phyloP scores from a whole-genome alignment of 2,113 vertebrate species.

The Holacanthus passer region DNA sequence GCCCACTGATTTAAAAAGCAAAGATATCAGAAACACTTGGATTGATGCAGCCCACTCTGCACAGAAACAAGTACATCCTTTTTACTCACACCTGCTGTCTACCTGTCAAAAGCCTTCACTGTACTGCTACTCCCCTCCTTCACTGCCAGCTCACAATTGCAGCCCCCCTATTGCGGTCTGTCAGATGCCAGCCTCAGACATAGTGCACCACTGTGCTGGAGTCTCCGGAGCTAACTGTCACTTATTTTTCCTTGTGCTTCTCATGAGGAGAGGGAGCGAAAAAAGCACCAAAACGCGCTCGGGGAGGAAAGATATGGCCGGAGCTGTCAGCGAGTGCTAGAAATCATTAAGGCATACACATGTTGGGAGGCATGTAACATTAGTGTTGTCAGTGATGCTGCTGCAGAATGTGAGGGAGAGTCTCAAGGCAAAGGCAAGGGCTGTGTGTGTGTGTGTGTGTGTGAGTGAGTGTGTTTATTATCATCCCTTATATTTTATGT shows the following conservation, averaged over 20 bases:
- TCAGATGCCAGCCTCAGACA: slow-evolving; percentile 77
- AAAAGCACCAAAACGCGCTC: slow-evolving; percentile 49
- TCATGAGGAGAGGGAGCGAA: slow-evolving; percentile 50
- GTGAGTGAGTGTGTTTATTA: not conserved
- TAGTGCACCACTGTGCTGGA: slow-evolving; percentile 68
- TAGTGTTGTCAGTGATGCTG: slow-evolving; percentile 52
- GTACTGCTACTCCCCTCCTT: slow-evolving; percentile 38
- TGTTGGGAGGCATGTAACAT: slow-evolving; percentile 61
- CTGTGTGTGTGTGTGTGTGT: not conserved
- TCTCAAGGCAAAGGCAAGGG: not conserved
- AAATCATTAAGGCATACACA: slow-evolving; percentile 70
- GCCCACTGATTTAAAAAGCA: not conserved
- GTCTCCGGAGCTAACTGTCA: slow-evolving; percentile 75
- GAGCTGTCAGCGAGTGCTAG: slow-evolving; percentile 61
- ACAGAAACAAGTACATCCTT: slow-evolving; percentile 50
- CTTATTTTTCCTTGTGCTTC: slow-evolving; percentile 58
- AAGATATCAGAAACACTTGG: slow-evolving; percentile 44
- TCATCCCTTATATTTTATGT: not conserved
- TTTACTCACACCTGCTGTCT: slow-evolving; percentile 74
- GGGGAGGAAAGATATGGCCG: slow-evolving; percentile 49
- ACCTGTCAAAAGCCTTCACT: slow-evolving; percentile 74
- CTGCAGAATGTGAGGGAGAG: slow-evolving; percentile 11
- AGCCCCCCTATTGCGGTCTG: slow-evolving; percentile 71
- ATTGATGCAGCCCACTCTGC: slow-evolving; percentile 25
- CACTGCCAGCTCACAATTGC: slow-evolving; percentile 56